Evolutionary conservation across 2,888 invertebrate species (phyloP).

Genomic region (Macaria notata): DNA sequence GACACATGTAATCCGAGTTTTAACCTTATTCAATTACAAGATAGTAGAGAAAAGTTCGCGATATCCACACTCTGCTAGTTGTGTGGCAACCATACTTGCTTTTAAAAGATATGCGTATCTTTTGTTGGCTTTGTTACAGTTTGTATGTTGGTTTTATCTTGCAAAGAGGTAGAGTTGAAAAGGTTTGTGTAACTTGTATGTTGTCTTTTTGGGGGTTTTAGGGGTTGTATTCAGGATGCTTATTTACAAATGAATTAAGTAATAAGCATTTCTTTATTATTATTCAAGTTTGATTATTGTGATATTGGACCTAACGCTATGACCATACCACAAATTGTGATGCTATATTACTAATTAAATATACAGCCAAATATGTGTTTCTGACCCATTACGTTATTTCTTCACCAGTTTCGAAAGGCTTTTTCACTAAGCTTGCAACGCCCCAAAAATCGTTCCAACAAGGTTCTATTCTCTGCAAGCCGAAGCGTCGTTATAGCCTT

Average conservation of each 20-base stretch:
- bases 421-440: neutral
- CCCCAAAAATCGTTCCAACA: slow-evolving; percentile 7
- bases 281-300: no score
- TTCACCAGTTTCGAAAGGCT: no score
- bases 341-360: no score
- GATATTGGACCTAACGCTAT: no score
- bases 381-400: no score
- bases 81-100: slow-evolving; percentile 18
- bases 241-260: no score
- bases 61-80: slow-evolving; percentile 29
- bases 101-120: slow-evolving; percentile 14
- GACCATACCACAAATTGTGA: no score
- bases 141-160: neutral
- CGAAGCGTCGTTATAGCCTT: slow-evolving; percentile 22
- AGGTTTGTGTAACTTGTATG: no score
- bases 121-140: slow-evolving; percentile 11
- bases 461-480: slow-evolving; percentile 16
- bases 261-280: no score
- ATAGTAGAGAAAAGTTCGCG: slow-evolving; percentile 29
- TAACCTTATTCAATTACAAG: slow-evolving; percentile 38
- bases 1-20: slow-evolving; percentile 39
- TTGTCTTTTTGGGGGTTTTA: no score
- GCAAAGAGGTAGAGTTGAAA: neutral
- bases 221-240: no score
- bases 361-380: no score